Evolutionary conservation across 1,140 invertebrate genomes (phyloP).

Genomic region (Drosophila miranda): DNA sequence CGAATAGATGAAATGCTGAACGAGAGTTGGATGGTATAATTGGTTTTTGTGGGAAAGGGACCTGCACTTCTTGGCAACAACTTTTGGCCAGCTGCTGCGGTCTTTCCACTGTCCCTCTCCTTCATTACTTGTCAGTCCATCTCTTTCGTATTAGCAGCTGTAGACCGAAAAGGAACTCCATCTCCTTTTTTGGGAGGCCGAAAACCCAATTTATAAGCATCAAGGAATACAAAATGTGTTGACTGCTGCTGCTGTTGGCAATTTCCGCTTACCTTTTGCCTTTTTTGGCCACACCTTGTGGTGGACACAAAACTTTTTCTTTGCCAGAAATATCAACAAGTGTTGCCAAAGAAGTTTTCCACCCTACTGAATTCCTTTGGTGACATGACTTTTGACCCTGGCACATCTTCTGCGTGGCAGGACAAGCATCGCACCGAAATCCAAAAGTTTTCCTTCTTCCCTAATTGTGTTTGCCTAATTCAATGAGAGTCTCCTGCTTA

Average conservation of each 20-base stretch:
- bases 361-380: slow-evolving; percentile 30
- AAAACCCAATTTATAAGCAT: slow-evolving; percentile 69
- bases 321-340: slow-evolving; percentile 57
- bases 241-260: slow-evolving; percentile 36
- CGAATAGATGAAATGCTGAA: neutral
- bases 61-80: slow-evolving; percentile 29
- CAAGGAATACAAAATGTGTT: slow-evolving; percentile 70
- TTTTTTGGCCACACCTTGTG: slow-evolving; percentile 33
- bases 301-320: slow-evolving; percentile 44
- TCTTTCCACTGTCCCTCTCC: neutral
- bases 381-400: slow-evolving; percentile 38
- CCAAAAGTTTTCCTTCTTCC: slow-evolving; percentile 6
- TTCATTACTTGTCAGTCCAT: slow-evolving; percentile 11
- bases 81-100: slow-evolving; percentile 33
- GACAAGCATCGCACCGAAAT: too few species aligned
- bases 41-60: slow-evolving; percentile 12
- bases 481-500: slow-evolving; percentile 33
- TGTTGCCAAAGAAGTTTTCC: slow-evolving; percentile 38
- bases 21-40: slow-evolving; percentile 23
- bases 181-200: neutral
- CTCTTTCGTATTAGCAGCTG: slow-evolving; percentile 35
- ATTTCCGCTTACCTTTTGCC: slow-evolving; percentile 73
- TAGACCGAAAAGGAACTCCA: neutral
- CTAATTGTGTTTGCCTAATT: slow-evolving; percentile 44
- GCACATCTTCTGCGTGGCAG: too few species aligned